These are phyloP conservation scores for Remorina albescens DNA, from an alignment of 2,797 vertebrate genomes.

Conservation along the genomic window DNA sequence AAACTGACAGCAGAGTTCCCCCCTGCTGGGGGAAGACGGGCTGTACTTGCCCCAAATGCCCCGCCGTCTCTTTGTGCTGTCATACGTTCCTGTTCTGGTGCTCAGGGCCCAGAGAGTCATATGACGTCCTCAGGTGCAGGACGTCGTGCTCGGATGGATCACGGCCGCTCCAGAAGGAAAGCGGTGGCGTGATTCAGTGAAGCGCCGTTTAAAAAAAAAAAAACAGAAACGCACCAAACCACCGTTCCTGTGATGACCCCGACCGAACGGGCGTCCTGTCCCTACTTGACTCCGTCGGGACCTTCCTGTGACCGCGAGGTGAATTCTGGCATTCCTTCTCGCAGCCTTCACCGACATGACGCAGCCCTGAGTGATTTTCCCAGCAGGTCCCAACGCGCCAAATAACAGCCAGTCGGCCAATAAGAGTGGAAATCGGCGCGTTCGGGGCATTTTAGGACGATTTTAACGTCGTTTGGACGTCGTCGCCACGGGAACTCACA, in stretches of 20 bases:
- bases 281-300: constrained; percentile 33
- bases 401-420: constrained; percentile 49
- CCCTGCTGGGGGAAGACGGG: background rate
- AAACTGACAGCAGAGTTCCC: too few relatives aligned
- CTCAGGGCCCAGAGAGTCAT: too few relatives aligned
- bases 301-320: constrained; percentile 40
- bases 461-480: too few relatives aligned
- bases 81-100: too few relatives aligned
- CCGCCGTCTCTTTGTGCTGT: too few relatives aligned
- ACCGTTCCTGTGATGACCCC: too few relatives aligned
- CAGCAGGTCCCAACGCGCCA: constrained; percentile 60
- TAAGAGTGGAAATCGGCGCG: background rate
- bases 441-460: background rate
- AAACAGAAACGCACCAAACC: background rate
- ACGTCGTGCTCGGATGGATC: background rate
- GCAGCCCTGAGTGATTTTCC: constrained; percentile 54
- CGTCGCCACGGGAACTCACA: too few relatives aligned
- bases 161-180: constrained; percentile 26
- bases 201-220: constrained; percentile 1
- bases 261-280: constrained; percentile 19
- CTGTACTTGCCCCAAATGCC: background rate
- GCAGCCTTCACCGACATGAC: constrained; percentile 45
- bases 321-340: constrained; percentile 60
- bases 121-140: background rate
- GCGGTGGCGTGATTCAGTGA: background rate